phyloP scores from a whole-genome alignment of 2,113 vertebrate genomes.

The Neotragus moschatus region DNA sequence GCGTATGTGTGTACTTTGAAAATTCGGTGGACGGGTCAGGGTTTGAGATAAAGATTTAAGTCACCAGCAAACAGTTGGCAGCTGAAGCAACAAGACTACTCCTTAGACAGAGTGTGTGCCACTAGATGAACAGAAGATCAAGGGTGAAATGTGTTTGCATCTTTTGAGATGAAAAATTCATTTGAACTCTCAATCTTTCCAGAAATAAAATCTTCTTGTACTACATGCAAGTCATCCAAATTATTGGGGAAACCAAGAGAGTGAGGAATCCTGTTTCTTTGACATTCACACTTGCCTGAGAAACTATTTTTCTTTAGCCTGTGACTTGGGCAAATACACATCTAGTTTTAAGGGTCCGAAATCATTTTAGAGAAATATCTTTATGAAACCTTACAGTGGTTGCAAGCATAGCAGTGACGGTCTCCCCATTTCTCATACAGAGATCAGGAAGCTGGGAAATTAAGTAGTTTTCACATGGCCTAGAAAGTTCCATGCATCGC shows the following conservation, averaged over 20 bases:
- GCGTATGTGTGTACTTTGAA: not conserved
- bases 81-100: not conserved
- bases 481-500: accelerated
- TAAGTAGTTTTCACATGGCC: not conserved
- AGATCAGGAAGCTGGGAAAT: not conserved
- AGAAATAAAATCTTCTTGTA: not conserved
- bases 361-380: not conserved
- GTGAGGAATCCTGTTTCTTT: not conserved
- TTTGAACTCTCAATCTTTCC: not conserved
- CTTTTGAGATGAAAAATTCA: not conserved
- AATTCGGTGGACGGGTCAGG: not conserved
- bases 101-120: not conserved
- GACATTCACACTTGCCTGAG: not conserved
- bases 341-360: not conserved
- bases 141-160: not conserved
- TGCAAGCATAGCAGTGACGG: not conserved
- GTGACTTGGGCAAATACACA: accelerated
- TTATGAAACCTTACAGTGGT: not conserved
- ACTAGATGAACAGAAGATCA: not conserved
- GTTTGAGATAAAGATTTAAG: not conserved
- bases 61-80: not conserved
- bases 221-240: not conserved
- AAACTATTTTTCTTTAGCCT: not conserved
- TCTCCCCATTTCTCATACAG: not conserved
- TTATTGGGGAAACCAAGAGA: not conserved